Evolutionary conservation across 2,888 invertebrate genomes (phyloP).

Genomic region (Eudiplozoon nipponicum): DNA sequence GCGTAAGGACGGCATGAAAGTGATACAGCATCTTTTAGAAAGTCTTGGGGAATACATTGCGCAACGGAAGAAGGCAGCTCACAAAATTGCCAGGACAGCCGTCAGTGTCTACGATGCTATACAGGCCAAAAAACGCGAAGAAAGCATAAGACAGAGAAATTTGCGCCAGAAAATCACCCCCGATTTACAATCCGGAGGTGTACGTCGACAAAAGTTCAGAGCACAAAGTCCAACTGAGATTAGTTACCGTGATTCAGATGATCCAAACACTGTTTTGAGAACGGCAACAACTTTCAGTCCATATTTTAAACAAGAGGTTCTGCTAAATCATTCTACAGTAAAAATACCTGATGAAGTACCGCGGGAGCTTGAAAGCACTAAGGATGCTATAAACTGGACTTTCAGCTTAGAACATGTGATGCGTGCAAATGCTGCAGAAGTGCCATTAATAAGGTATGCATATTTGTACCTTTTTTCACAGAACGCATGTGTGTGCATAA

Average conservation of each 20-base stretch:
- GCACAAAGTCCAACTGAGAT: conserved; percentile 16
- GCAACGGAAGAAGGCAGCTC: conserved; percentile 24
- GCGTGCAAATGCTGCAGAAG: conserved; percentile 22
- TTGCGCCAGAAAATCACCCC: no score
- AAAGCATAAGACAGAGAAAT: no score
- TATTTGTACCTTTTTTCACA: no score
- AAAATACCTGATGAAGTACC: conserved; percentile 29
- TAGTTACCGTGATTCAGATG: conserved; percentile 25
- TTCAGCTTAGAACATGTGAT: conserved; percentile 23
- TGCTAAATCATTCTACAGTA: conserved; percentile 22
- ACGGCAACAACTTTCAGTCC: conserved; percentile 21
- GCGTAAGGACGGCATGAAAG: conserved; percentile 23
- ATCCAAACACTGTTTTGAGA: conserved; percentile 22
- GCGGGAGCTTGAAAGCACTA: conserved; percentile 21
- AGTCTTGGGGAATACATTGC: conserved; percentile 23
- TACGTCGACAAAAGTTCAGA: no score
- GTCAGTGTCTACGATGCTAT: conserved; percentile 21
- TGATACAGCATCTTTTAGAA: conserved; percentile 23
- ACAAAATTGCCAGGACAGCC: conserved; percentile 22
- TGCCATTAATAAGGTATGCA: no score
- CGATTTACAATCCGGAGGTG: no score
- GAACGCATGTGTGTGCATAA: no score
- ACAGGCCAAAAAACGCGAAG: conserved; percentile 19
- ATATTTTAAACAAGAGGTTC: conserved; percentile 27
- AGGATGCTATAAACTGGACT: conserved; percentile 24